Evolutionary conservation across 2,797 vertebrate species (phyloP).

Genomic region (Gila robusta): DNA sequence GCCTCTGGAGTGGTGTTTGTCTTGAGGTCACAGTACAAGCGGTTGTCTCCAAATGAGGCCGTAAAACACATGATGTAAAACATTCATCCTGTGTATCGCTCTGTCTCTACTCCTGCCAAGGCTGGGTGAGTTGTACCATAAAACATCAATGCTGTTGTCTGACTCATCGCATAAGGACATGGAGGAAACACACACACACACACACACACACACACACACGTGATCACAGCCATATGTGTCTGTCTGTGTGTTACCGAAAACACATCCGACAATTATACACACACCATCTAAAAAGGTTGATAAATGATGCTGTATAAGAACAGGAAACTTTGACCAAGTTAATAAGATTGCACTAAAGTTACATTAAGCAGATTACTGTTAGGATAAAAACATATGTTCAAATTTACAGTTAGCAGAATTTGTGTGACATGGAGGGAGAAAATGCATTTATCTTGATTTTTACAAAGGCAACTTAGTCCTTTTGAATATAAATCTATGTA

Average conservation of each 20-base stretch:
- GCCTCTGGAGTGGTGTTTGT: slow-evolving; percentile 56
- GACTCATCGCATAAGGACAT: slow-evolving; percentile 73
- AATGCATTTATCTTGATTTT: slow-evolving; percentile 72
- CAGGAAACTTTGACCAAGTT: slow-evolving; percentile 66
- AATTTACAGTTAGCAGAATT: slow-evolving; percentile 71
- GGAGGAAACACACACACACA: slow-evolving; percentile 66
- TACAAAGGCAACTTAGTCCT: slow-evolving; percentile 70
- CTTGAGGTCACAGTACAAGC: slow-evolving; percentile 65
- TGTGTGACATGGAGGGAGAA: slow-evolving; percentile 69
- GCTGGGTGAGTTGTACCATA: slow-evolving; percentile 68
- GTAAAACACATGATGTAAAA: slow-evolving; percentile 67
- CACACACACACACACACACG: slow-evolving; percentile 33
- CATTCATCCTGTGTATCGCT: slow-evolving; percentile 59
- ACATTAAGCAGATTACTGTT: slow-evolving; percentile 69
- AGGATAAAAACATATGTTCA: slow-evolving; percentile 76
- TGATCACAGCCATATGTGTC: slow-evolving; percentile 66
- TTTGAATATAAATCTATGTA: slow-evolving; percentile 70
- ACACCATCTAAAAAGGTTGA: slow-evolving; percentile 51
- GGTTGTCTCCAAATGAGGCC: slow-evolving; percentile 64
- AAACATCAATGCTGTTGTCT: slow-evolving; percentile 70
- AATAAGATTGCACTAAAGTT: slow-evolving; percentile 75
- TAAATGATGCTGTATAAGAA: slow-evolving; percentile 55
- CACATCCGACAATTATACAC: slow-evolving; percentile 59
- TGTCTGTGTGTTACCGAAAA: slow-evolving; percentile 49
- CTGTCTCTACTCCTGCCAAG: slow-evolving; percentile 69